These are phyloP conservation scores for Babyrousa celebensis DNA, from an alignment of 2,797 vertebrate species.

Conservation along the genomic window DNA sequence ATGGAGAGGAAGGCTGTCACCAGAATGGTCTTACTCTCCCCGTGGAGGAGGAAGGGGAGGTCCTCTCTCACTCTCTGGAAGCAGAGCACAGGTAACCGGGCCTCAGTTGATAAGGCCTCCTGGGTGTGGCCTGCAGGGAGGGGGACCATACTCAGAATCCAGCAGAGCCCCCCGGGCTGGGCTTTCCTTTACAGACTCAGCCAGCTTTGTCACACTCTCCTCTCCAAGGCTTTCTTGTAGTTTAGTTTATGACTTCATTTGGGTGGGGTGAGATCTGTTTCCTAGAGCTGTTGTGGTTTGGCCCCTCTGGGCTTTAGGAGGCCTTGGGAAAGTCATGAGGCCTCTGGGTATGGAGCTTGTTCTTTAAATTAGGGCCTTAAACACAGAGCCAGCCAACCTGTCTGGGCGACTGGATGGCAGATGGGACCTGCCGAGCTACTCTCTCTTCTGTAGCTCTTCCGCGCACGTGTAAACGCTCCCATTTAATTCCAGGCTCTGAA, in stretches of 20 bases:
- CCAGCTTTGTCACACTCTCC: not conserved
- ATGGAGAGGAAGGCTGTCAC: constrained; percentile 95
- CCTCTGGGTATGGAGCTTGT: not conserved
- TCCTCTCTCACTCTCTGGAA: constrained; percentile 98
- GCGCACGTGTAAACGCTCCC: not conserved
- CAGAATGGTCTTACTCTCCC: constrained; percentile 97
- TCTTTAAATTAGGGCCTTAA: constrained; percentile 32
- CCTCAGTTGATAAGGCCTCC: not conserved
- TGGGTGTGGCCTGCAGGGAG: not conserved
- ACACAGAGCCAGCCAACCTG: not conserved
- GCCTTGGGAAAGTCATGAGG: not conserved
- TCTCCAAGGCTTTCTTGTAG: not conserved
- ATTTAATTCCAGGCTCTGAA: constrained; percentile 4
- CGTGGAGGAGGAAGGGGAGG: constrained; percentile 96
- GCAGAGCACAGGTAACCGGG: constrained; percentile 97
- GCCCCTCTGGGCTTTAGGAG: not conserved
- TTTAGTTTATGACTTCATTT: not conserved
- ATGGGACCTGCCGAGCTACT: not conserved
- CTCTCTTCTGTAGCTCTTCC: not conserved
- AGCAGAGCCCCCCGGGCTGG: no score
- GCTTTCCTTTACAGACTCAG: not conserved
- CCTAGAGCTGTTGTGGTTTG: not conserved
- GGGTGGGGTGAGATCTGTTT: not conserved
- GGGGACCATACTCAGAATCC: not conserved
- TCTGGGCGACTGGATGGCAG: not conserved